Percentiles rank a stretch among this genome's conserved stretches.
Evolutionary conservation across 2,888 invertebrate genomes (phyloP).

Genomic region (Zelleria hepariella): DNA sequence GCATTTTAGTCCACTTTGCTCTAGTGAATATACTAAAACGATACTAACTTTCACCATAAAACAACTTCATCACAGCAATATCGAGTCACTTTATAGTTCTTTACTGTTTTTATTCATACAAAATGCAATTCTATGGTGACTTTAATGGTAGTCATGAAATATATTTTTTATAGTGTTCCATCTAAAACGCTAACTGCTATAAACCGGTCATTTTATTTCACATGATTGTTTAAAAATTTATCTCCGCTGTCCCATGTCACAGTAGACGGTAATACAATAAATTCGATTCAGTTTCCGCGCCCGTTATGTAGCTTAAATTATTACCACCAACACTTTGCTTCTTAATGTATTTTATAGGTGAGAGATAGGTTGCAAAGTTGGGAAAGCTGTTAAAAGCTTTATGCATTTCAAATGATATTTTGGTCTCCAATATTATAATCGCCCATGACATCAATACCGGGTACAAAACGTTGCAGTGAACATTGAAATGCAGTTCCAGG

Average conservation of each 20-base stretch:
- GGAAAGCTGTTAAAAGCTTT: background rate
- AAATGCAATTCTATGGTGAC: background rate
- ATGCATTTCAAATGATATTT: constrained; percentile 9
- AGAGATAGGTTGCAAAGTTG: background rate
- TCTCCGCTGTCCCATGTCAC: background rate
- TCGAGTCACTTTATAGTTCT: background rate
- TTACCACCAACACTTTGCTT: background rate
- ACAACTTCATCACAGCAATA: background rate
- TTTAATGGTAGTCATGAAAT: background rate
- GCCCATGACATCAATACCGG: constrained; percentile 24
- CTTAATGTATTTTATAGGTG: background rate
- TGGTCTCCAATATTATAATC: constrained; percentile 30
- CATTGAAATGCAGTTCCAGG: constrained; percentile 45
- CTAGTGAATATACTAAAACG: background rate
- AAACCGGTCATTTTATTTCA: constrained; percentile 1
- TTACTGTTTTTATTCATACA: background rate
- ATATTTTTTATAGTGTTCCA: background rate
- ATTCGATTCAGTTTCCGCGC: background rate
- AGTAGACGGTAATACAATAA: background rate
- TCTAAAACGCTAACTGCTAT: constrained; percentile 11
- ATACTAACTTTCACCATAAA: background rate
- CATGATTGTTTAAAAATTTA: background rate
- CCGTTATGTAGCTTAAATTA: constrained; percentile 1
- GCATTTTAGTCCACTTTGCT: background rate
- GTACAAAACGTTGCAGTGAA: constrained; percentile 27